Evolutionary conservation across 2,797 vertebrate species (phyloP).

Genomic region (Phataginus tetradactyla): DNA sequence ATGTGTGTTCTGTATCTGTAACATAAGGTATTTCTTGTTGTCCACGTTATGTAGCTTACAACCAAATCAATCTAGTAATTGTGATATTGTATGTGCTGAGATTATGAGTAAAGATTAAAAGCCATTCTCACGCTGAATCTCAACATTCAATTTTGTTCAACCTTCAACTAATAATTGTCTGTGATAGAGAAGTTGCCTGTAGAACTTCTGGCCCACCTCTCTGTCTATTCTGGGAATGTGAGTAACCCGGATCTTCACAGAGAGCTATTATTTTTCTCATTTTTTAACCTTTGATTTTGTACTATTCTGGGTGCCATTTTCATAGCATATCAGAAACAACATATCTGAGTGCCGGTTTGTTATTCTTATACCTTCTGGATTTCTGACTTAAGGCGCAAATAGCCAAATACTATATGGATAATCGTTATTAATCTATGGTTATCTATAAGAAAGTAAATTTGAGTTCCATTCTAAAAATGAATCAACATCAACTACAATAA

Average conservation of each 20-base stretch:
- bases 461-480: constrained; percentile 6
- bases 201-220: background rate
- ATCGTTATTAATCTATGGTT: background rate
- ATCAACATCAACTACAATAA: background rate
- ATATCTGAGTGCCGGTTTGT: background rate
- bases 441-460: background rate
- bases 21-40: background rate
- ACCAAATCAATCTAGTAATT: background rate
- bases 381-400: constrained; percentile 16
- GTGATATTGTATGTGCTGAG: background rate
- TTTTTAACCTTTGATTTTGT: background rate
- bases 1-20: background rate
- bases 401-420: background rate
- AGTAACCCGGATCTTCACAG: background rate
- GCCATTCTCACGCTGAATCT: background rate
- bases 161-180: background rate
- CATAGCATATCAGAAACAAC: background rate
- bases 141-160: background rate
- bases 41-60: background rate
- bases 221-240: background rate
- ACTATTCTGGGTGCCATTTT: background rate
- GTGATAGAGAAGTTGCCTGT: background rate
- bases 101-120: constrained; percentile 9
- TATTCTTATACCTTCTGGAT: constrained; percentile 56
- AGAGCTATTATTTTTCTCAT: background rate